Conservation (phyloP, 1,140 invertebrate genomes). For the Drosophila orosa region DNA sequence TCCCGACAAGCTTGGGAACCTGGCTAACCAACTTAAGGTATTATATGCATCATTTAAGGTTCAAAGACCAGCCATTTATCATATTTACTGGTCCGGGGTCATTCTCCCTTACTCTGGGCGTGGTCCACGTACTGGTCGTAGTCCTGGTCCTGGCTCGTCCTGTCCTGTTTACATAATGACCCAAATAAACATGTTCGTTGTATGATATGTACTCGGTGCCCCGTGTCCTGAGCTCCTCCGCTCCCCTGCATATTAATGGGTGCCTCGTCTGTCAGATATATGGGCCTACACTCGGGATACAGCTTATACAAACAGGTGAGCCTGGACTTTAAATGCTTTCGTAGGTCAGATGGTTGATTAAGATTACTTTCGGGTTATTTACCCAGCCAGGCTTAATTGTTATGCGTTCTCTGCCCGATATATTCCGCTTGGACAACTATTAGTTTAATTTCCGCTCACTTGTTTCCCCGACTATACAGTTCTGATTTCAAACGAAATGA, state of each 20-base stretch:
- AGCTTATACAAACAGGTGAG: conserved; percentile 19
- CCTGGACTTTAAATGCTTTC: conserved; percentile 3
- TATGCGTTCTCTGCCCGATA: neutral
- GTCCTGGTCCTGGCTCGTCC: neutral
- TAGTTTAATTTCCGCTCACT: conserved; percentile 9
- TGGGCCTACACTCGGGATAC: neutral
- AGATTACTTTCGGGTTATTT: conserved; percentile 16
- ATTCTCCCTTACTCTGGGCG: neutral
- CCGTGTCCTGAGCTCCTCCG: conserved; percentile 7
- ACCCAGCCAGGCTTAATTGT: conserved; percentile 8
- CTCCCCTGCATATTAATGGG: conserved; percentile 62
- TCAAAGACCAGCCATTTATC: conserved; percentile 66
- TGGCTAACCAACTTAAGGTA: conserved; percentile 35
- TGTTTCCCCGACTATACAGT: neutral
- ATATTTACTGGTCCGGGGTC: conserved; percentile 43
- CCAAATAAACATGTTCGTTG: conserved; percentile 61
- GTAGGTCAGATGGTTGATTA: conserved; percentile 8
- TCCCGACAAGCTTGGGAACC: neutral
- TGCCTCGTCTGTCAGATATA: conserved; percentile 17
- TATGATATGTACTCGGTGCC: conserved; percentile 24
- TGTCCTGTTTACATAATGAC: conserved; percentile 60
- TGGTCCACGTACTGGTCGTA: neutral
- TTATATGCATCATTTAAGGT: conserved; percentile 49
- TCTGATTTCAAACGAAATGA: neutral
- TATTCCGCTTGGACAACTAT: neutral